Evolutionary conservation across 2,888 invertebrate species (phyloP).

Genomic region (Thymelicus acteon): DNA sequence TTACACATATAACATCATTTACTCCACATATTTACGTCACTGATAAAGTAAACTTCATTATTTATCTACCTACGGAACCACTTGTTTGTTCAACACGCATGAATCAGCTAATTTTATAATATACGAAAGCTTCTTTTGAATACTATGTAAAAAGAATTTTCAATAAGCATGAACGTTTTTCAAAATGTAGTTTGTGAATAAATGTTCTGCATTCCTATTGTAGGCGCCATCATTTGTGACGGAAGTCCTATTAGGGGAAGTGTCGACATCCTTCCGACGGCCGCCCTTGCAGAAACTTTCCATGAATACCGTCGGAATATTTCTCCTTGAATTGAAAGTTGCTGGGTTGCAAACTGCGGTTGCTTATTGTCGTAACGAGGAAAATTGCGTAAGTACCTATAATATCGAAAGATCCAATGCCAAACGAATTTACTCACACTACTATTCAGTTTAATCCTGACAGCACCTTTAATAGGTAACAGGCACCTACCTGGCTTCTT

Average conservation of each 20-base stretch:
- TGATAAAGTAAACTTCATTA: too few species aligned
- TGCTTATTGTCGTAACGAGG: neutral
- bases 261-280: conserved; percentile 24
- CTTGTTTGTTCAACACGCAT: neutral
- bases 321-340: neutral
- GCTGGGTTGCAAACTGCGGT: conserved; percentile 8
- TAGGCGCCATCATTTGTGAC: conserved; percentile 12
- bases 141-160: neutral
- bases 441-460: too few species aligned
- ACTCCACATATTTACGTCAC: too few species aligned
- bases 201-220: conserved; percentile 15
- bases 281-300: conserved; percentile 8
- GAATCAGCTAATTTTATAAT: neutral
- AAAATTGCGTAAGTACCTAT: neutral
- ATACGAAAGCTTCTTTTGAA: neutral
- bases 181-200: conserved; percentile 11
- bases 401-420: too few species aligned
- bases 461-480: too few species aligned
- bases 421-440: too few species aligned
- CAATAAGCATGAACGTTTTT: neutral
- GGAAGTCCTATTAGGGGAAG: conserved; percentile 31
- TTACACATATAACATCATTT: too few species aligned
- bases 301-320: conserved; percentile 6
- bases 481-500: too few species aligned
- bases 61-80: too few species aligned